phyloP scores from a whole-genome alignment of 1,140 invertebrate species.

The Aphaenogaster rudis region DNA sequence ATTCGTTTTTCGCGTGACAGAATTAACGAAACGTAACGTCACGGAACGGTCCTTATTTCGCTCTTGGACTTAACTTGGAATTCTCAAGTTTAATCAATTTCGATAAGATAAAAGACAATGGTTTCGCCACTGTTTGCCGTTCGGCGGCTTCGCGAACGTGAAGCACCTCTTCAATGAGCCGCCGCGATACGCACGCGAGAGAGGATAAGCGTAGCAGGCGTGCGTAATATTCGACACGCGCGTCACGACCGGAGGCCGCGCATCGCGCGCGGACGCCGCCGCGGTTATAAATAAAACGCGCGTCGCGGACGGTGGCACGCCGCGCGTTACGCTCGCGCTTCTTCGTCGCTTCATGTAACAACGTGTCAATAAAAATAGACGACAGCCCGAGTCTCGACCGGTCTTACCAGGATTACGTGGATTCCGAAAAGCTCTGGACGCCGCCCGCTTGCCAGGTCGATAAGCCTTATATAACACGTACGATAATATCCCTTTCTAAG shows the following conservation, averaged over 20 bases:
- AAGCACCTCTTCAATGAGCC: slow-evolving; percentile 31
- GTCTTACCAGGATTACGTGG: slow-evolving; percentile 6
- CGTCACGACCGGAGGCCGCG: slow-evolving; percentile 66
- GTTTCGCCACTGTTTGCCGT: slow-evolving; percentile 7
- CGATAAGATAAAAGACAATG: slow-evolving; percentile 39
- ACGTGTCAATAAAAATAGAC: slow-evolving; percentile 75
- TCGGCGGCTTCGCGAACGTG: slow-evolving; percentile 3
- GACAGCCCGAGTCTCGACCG: slow-evolving; percentile 4
- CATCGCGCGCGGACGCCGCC: slow-evolving; percentile 47
- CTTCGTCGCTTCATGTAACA: slow-evolving; percentile 63
- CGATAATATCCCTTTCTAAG: neutral
- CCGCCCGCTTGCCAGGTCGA: neutral
- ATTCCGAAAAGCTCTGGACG: neutral
- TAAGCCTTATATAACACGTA: slow-evolving; percentile 11
- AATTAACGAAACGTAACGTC: slow-evolving; percentile 10
- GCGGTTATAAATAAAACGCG: slow-evolving; percentile 76
- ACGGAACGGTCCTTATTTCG: neutral
- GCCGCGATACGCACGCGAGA: slow-evolving; percentile 24
- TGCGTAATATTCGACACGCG: slow-evolving; percentile 77
- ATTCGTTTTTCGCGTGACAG: neutral
- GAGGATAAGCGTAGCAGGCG: slow-evolving; percentile 58
- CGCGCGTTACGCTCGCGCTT: slow-evolving; percentile 60
- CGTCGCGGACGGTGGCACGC: slow-evolving; percentile 54
- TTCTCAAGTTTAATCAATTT: slow-evolving; percentile 17
- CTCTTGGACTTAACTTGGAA: neutral